Evolutionary conservation across 1,140 invertebrate species (phyloP).

Genomic region (Solen grandis): DNA sequence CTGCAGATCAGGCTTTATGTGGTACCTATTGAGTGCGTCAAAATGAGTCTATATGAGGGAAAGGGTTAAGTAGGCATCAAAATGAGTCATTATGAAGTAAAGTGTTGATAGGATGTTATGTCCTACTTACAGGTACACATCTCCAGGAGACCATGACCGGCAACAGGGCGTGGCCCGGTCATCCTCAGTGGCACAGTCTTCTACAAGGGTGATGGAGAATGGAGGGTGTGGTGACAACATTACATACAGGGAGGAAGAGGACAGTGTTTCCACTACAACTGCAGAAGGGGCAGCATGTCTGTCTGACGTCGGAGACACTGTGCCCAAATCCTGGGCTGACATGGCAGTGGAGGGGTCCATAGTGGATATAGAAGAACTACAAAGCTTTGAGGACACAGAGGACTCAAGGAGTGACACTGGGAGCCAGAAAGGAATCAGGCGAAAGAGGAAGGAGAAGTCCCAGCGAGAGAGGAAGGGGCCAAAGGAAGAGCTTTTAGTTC

Average conservation of each 20-base stretch:
- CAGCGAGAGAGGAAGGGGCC: conserved; percentile 14
- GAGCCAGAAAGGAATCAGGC: neutral
- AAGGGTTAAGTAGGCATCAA: too few relatives aligned
- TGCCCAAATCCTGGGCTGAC: conserved; percentile 43
- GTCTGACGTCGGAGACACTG: neutral
- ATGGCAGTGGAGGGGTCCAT: conserved; percentile 31
- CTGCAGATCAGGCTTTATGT: too few relatives aligned
- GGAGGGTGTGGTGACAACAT: neutral
- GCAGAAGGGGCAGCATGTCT: neutral
- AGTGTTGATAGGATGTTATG: too few relatives aligned
- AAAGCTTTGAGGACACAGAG: conserved; percentile 4
- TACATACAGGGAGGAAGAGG: neutral
- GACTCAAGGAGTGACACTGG: neutral
- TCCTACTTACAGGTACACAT: too few relatives aligned
- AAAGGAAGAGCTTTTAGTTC: conserved; percentile 27
- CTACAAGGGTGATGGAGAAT: neutral
- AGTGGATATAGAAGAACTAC: conserved; percentile 35
- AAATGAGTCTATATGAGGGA: too few relatives aligned
- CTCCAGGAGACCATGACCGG: too few relatives aligned
- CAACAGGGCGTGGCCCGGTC: too few relatives aligned
- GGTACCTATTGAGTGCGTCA: too few relatives aligned
- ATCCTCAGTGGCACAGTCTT: too few relatives aligned
- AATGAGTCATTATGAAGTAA: too few relatives aligned
- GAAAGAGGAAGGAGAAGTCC: neutral
- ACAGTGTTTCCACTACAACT: conserved; percentile 1